phyloP scores from a whole-genome alignment of 2,888 invertebrate genomes.

The Ichneumoninae sp. region DNA sequence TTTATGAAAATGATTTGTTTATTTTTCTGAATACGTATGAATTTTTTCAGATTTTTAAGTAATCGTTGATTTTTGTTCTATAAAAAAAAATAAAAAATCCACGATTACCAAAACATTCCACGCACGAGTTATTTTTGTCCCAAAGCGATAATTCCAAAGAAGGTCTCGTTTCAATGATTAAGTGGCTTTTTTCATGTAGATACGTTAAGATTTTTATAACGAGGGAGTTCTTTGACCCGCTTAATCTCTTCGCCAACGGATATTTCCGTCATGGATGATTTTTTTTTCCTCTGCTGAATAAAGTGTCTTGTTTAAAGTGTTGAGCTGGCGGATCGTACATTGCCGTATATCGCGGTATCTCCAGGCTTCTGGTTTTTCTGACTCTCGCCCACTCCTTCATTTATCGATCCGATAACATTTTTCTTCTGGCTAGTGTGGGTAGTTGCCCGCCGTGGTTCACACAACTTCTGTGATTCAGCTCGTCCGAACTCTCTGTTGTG shows the following conservation, averaged over 20 bases:
- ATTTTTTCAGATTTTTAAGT: too few relatives aligned
- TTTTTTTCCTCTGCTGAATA: neutral
- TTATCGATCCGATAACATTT: slow-evolving; percentile 58
- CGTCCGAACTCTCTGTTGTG: slow-evolving; percentile 42
- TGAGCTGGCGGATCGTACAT: slow-evolving; percentile 9
- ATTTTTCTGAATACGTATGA: too few relatives aligned
- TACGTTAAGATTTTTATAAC: neutral
- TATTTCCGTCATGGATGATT: neutral
- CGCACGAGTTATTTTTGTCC: neutral
- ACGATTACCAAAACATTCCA: too few relatives aligned
- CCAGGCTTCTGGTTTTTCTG: slow-evolving; percentile 15
- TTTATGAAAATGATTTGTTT: too few relatives aligned
- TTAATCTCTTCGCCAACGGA: neutral
- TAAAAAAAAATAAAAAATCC: neutral
- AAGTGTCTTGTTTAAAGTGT: slow-evolving; percentile 6
- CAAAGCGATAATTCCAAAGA: neutral
- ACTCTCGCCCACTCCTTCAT: slow-evolving; percentile 38
- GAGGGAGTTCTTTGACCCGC: neutral
- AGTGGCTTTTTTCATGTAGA: neutral
- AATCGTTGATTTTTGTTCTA: too few relatives aligned
- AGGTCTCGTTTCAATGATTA: neutral
- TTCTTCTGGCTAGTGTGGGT: slow-evolving; percentile 33
- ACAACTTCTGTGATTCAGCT: slow-evolving; percentile 24
- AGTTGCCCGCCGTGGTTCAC: slow-evolving; percentile 22
- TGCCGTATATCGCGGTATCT: slow-evolving; percentile 8